phyloP scores from a whole-genome alignment of 1,140 invertebrate genomes.

The Myzus persicae region DNA sequence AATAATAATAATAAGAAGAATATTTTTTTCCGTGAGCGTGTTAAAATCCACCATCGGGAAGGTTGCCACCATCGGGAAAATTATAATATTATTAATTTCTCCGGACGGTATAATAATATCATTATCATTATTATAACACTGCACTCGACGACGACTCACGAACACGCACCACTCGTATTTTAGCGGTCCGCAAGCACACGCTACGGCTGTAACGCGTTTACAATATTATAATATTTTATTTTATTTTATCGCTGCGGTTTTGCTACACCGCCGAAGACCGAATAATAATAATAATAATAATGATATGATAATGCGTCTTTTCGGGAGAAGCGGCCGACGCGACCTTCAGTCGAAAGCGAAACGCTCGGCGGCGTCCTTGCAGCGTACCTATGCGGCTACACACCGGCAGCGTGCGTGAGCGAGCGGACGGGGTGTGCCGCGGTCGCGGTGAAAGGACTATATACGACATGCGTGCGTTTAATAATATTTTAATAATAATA shows the following conservation, averaged over 20 bases:
- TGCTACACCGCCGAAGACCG: not conserved
- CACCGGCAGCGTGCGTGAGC: not conserved
- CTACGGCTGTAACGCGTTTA: too few relatives aligned
- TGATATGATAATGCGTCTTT: not conserved
- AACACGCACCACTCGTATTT: too few relatives aligned
- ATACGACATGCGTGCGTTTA: not conserved
- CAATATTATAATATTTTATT: not conserved
- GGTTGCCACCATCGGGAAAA: not conserved
- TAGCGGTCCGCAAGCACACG: too few relatives aligned
- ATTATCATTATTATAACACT: not conserved
- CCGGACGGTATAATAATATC: not conserved
- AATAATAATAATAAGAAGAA: not conserved
- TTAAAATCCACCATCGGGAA: not conserved
- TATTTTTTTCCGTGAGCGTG: not conserved
- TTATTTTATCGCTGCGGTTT: not conserved
- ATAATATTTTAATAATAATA: not conserved
- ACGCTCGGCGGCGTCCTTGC: constrained; percentile 11
- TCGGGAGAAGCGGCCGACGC: not conserved
- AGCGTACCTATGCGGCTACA: not conserved
- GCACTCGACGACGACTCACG: too few relatives aligned
- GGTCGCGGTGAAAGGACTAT: constrained; percentile 36
- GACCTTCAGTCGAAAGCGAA: constrained; percentile 50
- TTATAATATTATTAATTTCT: not conserved
- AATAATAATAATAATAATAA: too few relatives aligned
- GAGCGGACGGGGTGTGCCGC: not conserved